A percentile compares a stretch with the other conserved stretches of the same genome.
These are phyloP conservation scores for Catostylus mosaicus DNA, from an alignment of 30 jellyfish, hydroid and myxozoan genomes.

Conservation along the genomic window DNA sequence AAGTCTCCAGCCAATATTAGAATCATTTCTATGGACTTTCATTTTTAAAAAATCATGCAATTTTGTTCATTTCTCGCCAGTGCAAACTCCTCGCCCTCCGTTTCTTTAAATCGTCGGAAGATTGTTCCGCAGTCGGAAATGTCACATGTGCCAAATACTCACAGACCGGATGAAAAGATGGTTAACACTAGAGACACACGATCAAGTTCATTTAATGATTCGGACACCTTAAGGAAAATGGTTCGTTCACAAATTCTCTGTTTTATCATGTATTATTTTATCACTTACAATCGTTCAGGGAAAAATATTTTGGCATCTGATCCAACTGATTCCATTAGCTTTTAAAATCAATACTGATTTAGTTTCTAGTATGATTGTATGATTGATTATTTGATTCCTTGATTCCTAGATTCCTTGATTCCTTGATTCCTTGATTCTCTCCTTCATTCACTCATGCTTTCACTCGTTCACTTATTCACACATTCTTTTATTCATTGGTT, in stretches of 20 bases:
- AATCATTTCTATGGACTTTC: no score
- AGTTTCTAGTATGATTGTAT: no score
- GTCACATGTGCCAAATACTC: constrained; percentile 22
- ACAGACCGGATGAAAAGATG: neutral
- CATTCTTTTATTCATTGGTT: neutral
- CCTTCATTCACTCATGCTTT: neutral
- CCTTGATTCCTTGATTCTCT: neutral
- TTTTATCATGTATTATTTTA: no score
- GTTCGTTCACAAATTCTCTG: neutral
- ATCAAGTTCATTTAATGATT: constrained; percentile 47
- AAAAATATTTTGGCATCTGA: no score
- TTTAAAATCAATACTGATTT: no score
- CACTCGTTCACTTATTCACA: neutral
- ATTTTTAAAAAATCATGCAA: no score
- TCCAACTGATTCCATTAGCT: no score
- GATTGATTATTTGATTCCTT: no score
- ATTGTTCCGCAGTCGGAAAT: constrained; percentile 28
- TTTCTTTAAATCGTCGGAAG: constrained; percentile 22
- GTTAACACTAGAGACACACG: constrained; percentile 13
- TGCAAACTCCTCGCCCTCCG: constrained; percentile 70
- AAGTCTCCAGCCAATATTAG: no score
- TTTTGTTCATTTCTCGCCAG: constrained; percentile 35
- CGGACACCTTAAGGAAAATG: constrained; percentile 32
- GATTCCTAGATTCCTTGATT: no score
- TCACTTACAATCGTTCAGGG: no score